Conservation (phyloP, 2,797 vertebrate species). For the Mormyrops boulengeri region DNA sequence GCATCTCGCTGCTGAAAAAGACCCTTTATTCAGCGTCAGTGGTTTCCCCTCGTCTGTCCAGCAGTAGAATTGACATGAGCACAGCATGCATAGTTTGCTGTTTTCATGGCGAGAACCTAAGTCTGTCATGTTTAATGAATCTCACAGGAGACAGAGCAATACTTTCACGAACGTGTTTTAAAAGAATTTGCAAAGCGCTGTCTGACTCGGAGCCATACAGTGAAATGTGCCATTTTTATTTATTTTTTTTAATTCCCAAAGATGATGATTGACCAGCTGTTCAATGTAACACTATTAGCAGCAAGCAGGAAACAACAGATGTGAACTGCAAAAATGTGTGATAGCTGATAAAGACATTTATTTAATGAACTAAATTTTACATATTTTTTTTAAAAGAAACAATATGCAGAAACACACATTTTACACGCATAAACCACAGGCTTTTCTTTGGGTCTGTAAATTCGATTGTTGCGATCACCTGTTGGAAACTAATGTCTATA, state of each 20-base stretch:
- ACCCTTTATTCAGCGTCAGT: neutral
- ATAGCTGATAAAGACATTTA: neutral
- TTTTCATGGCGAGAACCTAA: neutral
- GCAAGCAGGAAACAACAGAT: slow-evolving; percentile 8
- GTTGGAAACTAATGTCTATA: neutral
- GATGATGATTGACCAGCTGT: slow-evolving; percentile 21
- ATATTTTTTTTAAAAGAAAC: neutral
- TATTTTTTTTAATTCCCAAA: slow-evolving; percentile 17
- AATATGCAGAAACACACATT: neutral
- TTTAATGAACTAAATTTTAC: neutral
- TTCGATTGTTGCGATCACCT: neutral
- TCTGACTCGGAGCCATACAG: neutral
- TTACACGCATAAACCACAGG: neutral
- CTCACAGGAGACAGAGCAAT: slow-evolving; percentile 4
- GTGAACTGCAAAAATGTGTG: slow-evolving; percentile 1
- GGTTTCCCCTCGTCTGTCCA: neutral
- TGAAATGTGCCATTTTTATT: neutral
- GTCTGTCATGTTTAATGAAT: slow-evolving; percentile 14
- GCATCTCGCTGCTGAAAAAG: neutral
- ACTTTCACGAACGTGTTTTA: neutral
- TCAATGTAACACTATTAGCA: neutral
- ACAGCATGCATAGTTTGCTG: neutral
- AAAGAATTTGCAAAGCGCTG: neutral
- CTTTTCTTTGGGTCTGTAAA: neutral
- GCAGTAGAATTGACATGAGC: neutral